Conservation (phyloP, 2,888 invertebrate genomes). For the Mycogona germanica region DNA sequence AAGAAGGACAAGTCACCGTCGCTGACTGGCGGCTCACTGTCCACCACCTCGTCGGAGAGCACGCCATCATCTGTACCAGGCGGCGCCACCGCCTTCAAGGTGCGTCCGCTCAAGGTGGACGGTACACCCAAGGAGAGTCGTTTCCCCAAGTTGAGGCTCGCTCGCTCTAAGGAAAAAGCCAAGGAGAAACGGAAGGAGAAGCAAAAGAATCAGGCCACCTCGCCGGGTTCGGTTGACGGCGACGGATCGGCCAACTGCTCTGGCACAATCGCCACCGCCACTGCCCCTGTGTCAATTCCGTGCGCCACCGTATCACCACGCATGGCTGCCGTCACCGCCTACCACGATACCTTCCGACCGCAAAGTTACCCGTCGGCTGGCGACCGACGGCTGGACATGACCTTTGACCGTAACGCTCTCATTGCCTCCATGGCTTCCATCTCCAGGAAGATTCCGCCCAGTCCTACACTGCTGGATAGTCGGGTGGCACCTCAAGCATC, state of each 20-base stretch:
- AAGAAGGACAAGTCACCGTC: conserved; percentile 22
- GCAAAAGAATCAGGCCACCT: neutral
- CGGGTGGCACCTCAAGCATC: conserved; percentile 31
- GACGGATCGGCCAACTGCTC: neutral
- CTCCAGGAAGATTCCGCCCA: conserved; percentile 5
- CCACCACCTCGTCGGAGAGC: neutral
- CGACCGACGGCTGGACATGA: conserved; percentile 2
- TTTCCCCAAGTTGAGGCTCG: conserved; percentile 22
- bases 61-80: neutral
- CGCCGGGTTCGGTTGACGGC: neutral
- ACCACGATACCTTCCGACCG: conserved; percentile 20
- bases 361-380: neutral
- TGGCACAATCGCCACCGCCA: neutral
- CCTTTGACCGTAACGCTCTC: conserved; percentile 12
- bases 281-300: neutral
- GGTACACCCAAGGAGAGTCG: conserved; percentile 25
- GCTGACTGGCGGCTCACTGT: neutral
- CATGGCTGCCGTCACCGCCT: conserved; percentile 19
- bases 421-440: conserved; percentile 14
- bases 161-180: conserved; percentile 26
- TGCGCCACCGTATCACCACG: conserved; percentile 12
- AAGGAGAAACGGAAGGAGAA: conserved; percentile 22
- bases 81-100: conserved; percentile 21
- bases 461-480: conserved; percentile 25
- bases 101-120: conserved; percentile 23